Conservation (phyloP, 2,888 invertebrate genomes). For the Cyrtodaria siliqua region DNA sequence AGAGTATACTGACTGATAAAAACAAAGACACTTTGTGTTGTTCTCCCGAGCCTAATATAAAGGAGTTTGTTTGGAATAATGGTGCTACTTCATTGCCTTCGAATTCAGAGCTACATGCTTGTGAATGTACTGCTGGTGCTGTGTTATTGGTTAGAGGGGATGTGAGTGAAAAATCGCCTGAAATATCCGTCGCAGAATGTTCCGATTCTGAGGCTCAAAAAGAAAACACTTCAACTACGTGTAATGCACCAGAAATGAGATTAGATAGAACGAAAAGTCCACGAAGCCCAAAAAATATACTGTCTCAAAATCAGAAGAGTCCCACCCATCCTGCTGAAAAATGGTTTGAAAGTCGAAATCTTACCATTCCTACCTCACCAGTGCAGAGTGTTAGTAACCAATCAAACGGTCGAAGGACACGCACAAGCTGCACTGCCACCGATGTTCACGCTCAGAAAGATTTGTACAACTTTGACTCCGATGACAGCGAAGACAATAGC, state of each 20-base stretch:
- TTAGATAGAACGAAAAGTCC: slow-evolving; percentile 55
- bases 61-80: slow-evolving; percentile 57
- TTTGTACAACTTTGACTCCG: slow-evolving; percentile 64
- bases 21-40: slow-evolving; percentile 48
- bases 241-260: slow-evolving; percentile 25
- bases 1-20: slow-evolving; percentile 42
- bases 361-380: slow-evolving; percentile 53
- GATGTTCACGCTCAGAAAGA: slow-evolving; percentile 53
- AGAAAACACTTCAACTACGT: slow-evolving; percentile 47
- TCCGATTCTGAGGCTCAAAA: slow-evolving; percentile 57
- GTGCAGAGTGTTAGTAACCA: slow-evolving; percentile 36
- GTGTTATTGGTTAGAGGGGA: slow-evolving; percentile 22
- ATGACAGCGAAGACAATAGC: slow-evolving; percentile 63
- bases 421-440: slow-evolving; percentile 44
- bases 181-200: slow-evolving; percentile 1
- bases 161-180: slow-evolving; percentile 14
- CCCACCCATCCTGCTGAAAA: slow-evolving; percentile 50
- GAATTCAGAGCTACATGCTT: slow-evolving; percentile 19
- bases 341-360: slow-evolving; percentile 56
- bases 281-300: slow-evolving; percentile 53
- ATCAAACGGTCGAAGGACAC: slow-evolving; percentile 23
- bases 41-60: slow-evolving; percentile 57
- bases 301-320: slow-evolving; percentile 62
- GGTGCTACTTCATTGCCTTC: slow-evolving; percentile 48
- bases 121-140: slow-evolving; percentile 15